A percentile compares a stretch with the other conserved stretches of the same genome.
Conservation (phyloP, 2,888 invertebrate genomes). For the Margaritifera margaritifera region DNA sequence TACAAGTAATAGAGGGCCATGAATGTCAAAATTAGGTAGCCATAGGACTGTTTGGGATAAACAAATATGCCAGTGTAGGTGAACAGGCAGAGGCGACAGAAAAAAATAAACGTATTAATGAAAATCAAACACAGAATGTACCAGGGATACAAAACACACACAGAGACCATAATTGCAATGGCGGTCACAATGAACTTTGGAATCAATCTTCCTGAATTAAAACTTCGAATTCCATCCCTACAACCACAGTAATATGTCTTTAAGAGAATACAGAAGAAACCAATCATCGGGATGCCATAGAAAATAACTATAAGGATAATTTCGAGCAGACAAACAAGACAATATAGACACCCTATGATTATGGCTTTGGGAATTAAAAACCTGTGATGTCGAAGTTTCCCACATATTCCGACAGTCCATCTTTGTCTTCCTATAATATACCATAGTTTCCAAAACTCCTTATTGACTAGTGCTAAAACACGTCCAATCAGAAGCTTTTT, state of each 20-base stretch:
- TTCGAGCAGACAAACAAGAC: conserved; percentile 5
- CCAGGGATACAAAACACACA: neutral
- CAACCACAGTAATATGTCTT: neutral
- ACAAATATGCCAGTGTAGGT: conserved; percentile 2
- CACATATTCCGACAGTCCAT: neutral
- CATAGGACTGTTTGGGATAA: neutral
- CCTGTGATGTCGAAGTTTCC: neutral
- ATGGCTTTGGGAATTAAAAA: neutral
- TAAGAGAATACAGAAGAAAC: neutral
- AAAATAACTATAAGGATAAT: neutral
- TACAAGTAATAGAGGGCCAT: neutral
- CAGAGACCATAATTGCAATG: neutral
- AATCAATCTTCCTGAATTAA: too few relatives aligned
- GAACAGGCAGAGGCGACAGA: neutral
- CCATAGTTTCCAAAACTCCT: neutral
- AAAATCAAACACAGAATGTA: conserved; percentile 2
- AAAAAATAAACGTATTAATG: neutral
- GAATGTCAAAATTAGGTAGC: neutral
- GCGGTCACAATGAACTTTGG: too few relatives aligned
- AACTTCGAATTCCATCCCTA: too few relatives aligned
- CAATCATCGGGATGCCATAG: conserved; percentile 7
- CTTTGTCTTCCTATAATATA: conserved; percentile 2
- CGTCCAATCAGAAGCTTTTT: conserved; percentile 6
- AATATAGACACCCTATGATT: neutral
- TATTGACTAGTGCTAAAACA: conserved; percentile 6